phyloP scores from a whole-genome alignment of 1,140 invertebrate genomes.

The Orchesella cincta region DNA sequence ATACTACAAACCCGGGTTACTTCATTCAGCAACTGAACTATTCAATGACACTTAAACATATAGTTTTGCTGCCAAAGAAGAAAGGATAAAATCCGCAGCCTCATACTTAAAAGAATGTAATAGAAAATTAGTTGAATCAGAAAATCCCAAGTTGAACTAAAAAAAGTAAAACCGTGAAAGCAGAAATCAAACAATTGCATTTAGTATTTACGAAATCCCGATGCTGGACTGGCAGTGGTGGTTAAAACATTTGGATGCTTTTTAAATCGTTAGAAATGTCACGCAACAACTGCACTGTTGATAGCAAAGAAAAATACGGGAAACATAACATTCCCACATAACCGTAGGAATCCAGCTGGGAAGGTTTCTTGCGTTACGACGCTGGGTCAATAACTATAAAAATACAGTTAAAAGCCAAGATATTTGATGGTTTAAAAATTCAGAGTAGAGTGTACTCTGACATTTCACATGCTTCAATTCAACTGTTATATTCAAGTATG shows the following conservation, averaged over 20 bases:
- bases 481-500: slow-evolving; percentile 23
- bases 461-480: slow-evolving; percentile 23
- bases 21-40: too few species aligned
- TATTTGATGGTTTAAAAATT: too few species aligned
- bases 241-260: too few species aligned
- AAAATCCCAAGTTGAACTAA: background rate
- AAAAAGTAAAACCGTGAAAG: background rate
- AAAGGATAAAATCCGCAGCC: slow-evolving; percentile 10
- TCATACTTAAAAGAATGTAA: background rate
- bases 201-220: too few species aligned
- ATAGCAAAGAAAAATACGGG: too few species aligned
- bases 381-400: slow-evolving; percentile 70
- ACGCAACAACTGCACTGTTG: too few species aligned
- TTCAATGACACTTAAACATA: too few species aligned
- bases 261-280: too few species aligned
- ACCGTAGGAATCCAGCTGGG: slow-evolving; percentile 76
- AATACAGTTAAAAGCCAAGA: slow-evolving; percentile 17
- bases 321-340: slow-evolving; percentile 58
- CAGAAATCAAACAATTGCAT: too few species aligned
- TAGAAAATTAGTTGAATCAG: background rate
- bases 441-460: slow-evolving; percentile 13
- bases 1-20: too few species aligned
- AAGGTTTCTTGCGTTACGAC: slow-evolving; percentile 97
- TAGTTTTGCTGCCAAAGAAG: slow-evolving; percentile 8
- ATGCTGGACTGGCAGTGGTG: too few species aligned